Evolutionary conservation across 2,113 vertebrate genomes (phyloP), one percentile per base, ranked within the genome.

Genomic region (Tachysurus vachellii): DNA sequence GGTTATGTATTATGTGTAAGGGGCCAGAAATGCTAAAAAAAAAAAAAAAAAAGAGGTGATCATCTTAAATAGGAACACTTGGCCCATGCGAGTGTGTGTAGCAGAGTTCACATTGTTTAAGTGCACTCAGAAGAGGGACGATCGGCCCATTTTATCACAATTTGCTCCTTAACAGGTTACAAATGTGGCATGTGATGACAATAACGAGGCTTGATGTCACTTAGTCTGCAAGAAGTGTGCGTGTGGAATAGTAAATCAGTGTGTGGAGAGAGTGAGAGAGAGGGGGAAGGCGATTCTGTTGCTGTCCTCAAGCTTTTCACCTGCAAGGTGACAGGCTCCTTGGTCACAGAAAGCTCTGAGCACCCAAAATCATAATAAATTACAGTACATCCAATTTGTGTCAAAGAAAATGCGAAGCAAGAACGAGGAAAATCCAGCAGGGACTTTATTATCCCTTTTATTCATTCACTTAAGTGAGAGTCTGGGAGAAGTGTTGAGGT

Each of bases 111-210:
- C 91, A 91, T 89, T 90, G 89, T 92, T 94, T 91, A 93, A 92
- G 91, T 93, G 91, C 92, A 91, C 91, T 93, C 94, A 87, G 90
- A 88, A 92, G 75, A 94, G 92, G 92, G 84, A 90, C 91, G 92
- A 93, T 92, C 91, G 93, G 94, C 93, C 96, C 95, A 96, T 97
- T 97, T 96, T 96, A 97, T 96, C 96, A 96, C 96, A 96, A 96
- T 97, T 97, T 96, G 95, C 95, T 95, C 90, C 70, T 95, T 97
- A 96, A 96, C 96, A 96, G 95, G 95, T 96, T 96, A 97, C 96
- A 97, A 97, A 97, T 96, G 96, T 96, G 96, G 95, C 96, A 97
- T 96, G 95, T 96, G 96, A 97, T 97, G 96, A 96, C 96, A 96
- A 96, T 97, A 97, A 97, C 95, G 96, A 97, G 96, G 94, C 94